Evolutionary conservation across 2,888 invertebrate species (phyloP).

Genomic region (Venusia cambrica): DNA sequence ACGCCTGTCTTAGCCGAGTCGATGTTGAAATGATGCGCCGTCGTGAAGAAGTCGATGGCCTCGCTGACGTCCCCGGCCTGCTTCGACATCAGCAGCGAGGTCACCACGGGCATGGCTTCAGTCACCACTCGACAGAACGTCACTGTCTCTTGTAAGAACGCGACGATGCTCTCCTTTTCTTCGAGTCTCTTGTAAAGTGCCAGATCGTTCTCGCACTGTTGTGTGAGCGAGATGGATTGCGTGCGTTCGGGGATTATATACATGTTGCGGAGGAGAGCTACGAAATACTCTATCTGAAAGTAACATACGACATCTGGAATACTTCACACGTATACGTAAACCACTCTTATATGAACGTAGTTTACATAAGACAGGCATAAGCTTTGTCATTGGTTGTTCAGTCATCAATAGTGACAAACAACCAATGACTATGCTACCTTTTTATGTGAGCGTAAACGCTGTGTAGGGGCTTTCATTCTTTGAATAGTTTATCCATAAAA

Average conservation of each 20-base stretch:
- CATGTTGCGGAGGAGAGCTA: conserved; percentile 65
- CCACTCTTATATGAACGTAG: no score
- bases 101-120: conserved; percentile 81
- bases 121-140: conserved; percentile 72
- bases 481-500: no score
- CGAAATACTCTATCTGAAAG: conserved; percentile 69
- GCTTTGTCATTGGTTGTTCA: no score
- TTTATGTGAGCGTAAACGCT: no score
- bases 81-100: conserved; percentile 86
- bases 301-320: background rate
- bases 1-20: conserved; percentile 86
- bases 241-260: conserved; percentile 61
- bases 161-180: conserved; percentile 83
- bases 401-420: no score
- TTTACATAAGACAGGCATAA: no score
- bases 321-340: background rate
- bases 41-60: conserved; percentile 93
- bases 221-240: conserved; percentile 50
- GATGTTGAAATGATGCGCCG: conserved; percentile 89
- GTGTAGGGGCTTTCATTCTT: no score
- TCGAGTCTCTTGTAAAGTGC: conserved; percentile 77
- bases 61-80: conserved; percentile 91
- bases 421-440: no score
- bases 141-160: conserved; percentile 85
- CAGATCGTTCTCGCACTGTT: conserved; percentile 68